phyloP scores from a whole-genome alignment of 2,113 vertebrate genomes.

The Zapus hudsonius region DNA sequence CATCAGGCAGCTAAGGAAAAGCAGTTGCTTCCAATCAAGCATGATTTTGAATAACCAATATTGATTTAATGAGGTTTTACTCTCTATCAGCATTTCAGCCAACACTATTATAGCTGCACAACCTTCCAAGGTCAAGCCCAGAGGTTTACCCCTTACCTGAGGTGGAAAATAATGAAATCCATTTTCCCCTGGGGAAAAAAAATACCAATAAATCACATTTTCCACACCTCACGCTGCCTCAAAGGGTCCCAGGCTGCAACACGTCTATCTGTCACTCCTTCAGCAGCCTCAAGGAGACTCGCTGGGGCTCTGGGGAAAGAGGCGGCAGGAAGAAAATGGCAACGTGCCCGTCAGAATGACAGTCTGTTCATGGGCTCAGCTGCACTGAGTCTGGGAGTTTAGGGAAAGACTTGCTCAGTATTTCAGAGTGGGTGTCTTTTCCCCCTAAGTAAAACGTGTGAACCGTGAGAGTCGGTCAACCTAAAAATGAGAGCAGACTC shows the following conservation, averaged over 20 bases:
- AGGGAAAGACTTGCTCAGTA: background rate
- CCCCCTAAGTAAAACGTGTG: constrained; percentile 37
- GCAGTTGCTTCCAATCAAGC: constrained; percentile 78
- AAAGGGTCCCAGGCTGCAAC: constrained; percentile 40
- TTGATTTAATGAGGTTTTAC: constrained; percentile 81
- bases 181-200: constrained; percentile 66
- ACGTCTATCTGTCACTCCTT: constrained; percentile 73
- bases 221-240: constrained; percentile 63
- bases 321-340: constrained; percentile 66
- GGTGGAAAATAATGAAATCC: constrained; percentile 78
- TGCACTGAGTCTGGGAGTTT: background rate
- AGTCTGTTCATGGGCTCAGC: background rate
- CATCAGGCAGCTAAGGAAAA: constrained; percentile 55
- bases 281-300: constrained; percentile 72
- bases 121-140: constrained; percentile 79
- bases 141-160: constrained; percentile 75
- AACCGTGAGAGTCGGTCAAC: background rate
- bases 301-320: constrained; percentile 53
- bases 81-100: constrained; percentile 77
- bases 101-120: constrained; percentile 61
- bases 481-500: constrained; percentile 46
- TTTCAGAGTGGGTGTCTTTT: background rate
- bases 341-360: constrained; percentile 63
- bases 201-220: constrained; percentile 77
- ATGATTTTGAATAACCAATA: constrained; percentile 81